phyloP scores from a whole-genome alignment of 2,113 vertebrate species.

The Struthio camelus region DNA sequence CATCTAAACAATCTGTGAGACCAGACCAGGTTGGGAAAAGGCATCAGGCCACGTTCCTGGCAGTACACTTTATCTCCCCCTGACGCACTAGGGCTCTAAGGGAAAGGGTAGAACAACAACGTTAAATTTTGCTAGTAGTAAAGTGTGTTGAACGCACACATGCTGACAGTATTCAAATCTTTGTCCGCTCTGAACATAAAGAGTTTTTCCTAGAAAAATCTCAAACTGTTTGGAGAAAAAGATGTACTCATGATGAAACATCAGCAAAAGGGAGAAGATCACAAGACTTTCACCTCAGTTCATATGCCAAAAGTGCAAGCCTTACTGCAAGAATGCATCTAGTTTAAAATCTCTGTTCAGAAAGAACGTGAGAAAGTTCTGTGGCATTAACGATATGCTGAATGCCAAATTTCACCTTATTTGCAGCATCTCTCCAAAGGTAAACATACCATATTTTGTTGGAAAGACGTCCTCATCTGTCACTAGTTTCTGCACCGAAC shows the following conservation, averaged over 20 bases:
- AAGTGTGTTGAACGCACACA: background rate
- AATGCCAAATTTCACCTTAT: background rate
- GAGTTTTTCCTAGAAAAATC: background rate
- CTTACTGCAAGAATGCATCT: background rate
- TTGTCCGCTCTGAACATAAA: background rate
- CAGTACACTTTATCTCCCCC: background rate
- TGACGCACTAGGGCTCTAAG: background rate
- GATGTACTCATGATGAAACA: background rate
- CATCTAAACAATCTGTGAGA: background rate
- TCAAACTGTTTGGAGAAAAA: background rate
- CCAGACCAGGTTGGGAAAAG: background rate
- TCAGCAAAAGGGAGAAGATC: background rate
- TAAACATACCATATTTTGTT: conserved; percentile 91
- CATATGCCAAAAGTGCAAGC: background rate
- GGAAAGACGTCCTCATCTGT: conserved; percentile 98
- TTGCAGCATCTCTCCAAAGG: background rate
- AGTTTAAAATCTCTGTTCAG: background rate
- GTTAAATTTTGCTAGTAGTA: background rate
- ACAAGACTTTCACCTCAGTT: background rate
- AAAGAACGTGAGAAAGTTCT: background rate
- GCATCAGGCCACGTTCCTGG: background rate
- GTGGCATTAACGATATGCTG: background rate
- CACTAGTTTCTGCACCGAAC: conserved; percentile 96
- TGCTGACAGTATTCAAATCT: background rate
- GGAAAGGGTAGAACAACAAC: background rate